Evolutionary conservation across 2,888 invertebrate species (phyloP), one percentile per base, ranked within the genome.

Genomic region (Dynastes tityus): DNA sequence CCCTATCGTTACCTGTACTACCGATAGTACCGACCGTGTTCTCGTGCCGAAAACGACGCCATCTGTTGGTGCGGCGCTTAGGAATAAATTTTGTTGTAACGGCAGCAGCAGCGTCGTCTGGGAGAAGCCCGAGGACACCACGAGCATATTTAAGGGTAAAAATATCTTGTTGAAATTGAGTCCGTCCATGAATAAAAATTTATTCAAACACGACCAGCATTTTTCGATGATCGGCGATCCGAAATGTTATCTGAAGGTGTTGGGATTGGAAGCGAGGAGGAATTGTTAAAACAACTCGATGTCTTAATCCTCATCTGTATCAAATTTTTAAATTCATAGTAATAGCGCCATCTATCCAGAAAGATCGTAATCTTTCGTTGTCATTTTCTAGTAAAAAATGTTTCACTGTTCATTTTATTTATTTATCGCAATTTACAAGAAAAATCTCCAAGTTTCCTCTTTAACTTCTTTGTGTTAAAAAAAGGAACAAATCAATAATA

Each of bases 111-210:
- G 22, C 65, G 22, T 6, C 63, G 68, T 79, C 13, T 75, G 80
- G 78, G 81, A 78, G 91, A 91, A 91, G 86, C 89, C 90, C 75
- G 55, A 58, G 55, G 90, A 91, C 84, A 91, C 91, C 55, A 90
- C 90, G 82, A 91, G 91, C 87, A 91, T 92, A 76, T 82, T 88
- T 29, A 86, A 85, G 81, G 86, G 86, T 80, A 86, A 85, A 84
- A 78, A 74, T 70, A 80, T 80, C 53, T 67, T 78, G 63, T 75
- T 76, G 22, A 80, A 78, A 78, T 78, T 80, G 55, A 65, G 73
- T 29, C 45, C 73, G 27, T 74, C 73, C 55, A 29, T 45, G 13
- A 79, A 79, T 79, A 79, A 79, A 79, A 73, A 74, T 51, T 61
- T 45, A 68, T 13, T 45, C 27, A 76, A 73, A 77, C 77, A 40